A percentile compares a stretch with the other conserved stretches of the same genome.
phyloP scores from a whole-genome alignment of 2,113 vertebrate genomes.

The Rhinopomastus cyanomelas region DNA sequence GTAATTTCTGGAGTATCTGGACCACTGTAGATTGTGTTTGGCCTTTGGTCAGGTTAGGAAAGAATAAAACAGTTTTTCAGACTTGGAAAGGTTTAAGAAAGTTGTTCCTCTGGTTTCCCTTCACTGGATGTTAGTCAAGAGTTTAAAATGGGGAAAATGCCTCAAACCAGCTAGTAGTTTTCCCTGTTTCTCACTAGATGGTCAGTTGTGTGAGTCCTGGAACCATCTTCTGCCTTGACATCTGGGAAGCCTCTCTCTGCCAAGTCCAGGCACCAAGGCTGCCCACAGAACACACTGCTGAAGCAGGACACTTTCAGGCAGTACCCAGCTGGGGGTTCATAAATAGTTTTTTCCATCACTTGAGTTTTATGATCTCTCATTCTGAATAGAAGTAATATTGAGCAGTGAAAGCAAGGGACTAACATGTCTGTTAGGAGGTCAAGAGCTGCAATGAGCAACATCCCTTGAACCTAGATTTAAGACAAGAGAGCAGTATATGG shows the following conservation, averaged over 20 bases:
- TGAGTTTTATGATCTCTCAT: background rate
- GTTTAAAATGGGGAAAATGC: background rate
- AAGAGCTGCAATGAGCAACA: background rate
- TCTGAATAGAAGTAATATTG: background rate
- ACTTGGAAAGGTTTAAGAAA: background rate
- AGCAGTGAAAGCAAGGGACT: background rate
- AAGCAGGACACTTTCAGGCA: background rate
- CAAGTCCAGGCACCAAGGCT: background rate
- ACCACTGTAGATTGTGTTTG: background rate
- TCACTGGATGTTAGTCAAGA: background rate
- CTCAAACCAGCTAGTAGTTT: background rate
- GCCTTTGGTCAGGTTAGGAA: background rate
- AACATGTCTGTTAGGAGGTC: background rate
- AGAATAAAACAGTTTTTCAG: background rate
- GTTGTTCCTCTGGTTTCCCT: background rate
- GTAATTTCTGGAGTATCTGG: background rate
- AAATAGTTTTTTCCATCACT: background rate
- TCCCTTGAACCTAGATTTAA: background rate
- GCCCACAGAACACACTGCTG: fast-evolving
- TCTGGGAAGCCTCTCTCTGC: background rate
- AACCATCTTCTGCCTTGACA: background rate
- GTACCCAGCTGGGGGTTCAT: background rate
- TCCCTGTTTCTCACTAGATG: slow-evolving; percentile 25
- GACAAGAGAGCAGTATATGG: background rate
- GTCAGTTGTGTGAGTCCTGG: background rate